Percentiles rank a stretch among this genome's conserved stretches.
Conservation (phyloP, 35 echinoderm and acorn worm species). For the Ophioderma brevispina region DNA sequence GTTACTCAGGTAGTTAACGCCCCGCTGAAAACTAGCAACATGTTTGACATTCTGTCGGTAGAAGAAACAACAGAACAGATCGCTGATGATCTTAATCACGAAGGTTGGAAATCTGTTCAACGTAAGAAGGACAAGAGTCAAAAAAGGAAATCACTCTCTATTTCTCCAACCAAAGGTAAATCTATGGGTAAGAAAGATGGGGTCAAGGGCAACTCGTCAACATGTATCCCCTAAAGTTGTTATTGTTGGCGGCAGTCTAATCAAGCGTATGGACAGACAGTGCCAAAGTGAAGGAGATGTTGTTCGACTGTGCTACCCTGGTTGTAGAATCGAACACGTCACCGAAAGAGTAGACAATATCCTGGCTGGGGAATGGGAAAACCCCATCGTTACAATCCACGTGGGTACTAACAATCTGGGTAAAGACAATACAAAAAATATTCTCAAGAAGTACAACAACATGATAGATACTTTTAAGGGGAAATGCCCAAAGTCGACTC, state of each 20-base stretch:
- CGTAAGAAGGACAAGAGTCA: not conserved
- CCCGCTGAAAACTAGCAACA: too few relatives aligned
- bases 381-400: not conserved
- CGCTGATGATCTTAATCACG: too few relatives aligned
- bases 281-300: not conserved
- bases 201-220: not conserved
- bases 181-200: not conserved
- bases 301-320: not conserved
- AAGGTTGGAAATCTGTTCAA: too few relatives aligned
- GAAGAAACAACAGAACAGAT: too few relatives aligned
- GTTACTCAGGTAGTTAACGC: too few relatives aligned
- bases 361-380: not conserved
- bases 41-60: too few relatives aligned
- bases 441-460: not conserved
- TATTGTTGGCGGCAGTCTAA: not conserved
- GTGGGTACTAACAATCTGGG: not conserved
- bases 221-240: not conserved
- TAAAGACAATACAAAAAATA: not conserved
- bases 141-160: not conserved
- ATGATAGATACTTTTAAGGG: not conserved
- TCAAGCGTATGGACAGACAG: not conserved
- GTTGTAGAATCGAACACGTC: not conserved
- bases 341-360: not conserved
- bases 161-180: not conserved
- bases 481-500: not conserved